These are phyloP conservation scores for Labeo calbasu DNA, from an alignment of 2,797 vertebrate species.

Conservation along the genomic window DNA sequence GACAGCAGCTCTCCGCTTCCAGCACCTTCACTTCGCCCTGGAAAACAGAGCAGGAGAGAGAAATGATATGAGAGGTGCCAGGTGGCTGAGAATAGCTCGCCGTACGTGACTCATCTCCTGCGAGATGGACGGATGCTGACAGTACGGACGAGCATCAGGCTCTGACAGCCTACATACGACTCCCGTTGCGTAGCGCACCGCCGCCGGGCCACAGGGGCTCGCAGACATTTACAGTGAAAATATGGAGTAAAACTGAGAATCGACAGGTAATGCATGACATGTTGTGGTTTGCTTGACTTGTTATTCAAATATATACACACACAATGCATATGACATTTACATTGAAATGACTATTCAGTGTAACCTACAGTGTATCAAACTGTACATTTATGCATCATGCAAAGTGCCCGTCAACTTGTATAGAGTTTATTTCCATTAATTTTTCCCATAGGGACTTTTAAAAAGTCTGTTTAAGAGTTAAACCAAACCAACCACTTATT, in stretches of 20 bases:
- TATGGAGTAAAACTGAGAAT: background rate
- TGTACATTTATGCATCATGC: background rate
- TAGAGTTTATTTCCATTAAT: background rate
- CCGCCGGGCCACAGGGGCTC: background rate
- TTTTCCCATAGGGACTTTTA: background rate
- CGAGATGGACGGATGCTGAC: constrained; percentile 34
- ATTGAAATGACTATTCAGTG: background rate
- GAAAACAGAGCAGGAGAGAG: constrained; percentile 25
- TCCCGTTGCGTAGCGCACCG: background rate
- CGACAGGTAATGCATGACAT: background rate
- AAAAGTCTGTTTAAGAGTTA: background rate
- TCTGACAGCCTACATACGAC: background rate
- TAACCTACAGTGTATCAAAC: background rate
- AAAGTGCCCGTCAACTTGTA: background rate
- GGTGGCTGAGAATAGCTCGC: constrained; percentile 50
- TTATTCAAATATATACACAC: background rate
- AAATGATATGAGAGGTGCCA: constrained; percentile 13
- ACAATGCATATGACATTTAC: background rate
- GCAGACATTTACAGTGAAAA: background rate
- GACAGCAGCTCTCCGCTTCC: constrained; percentile 85
- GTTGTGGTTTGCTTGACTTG: background rate
- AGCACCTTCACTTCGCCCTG: constrained; percentile 84
- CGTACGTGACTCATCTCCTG: constrained; percentile 36
- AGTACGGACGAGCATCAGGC: background rate
- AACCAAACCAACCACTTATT: background rate